These are phyloP conservation scores for Pituophis catenifer DNA, from an alignment of 2,113 vertebrate species.

Conservation along the genomic window DNA sequence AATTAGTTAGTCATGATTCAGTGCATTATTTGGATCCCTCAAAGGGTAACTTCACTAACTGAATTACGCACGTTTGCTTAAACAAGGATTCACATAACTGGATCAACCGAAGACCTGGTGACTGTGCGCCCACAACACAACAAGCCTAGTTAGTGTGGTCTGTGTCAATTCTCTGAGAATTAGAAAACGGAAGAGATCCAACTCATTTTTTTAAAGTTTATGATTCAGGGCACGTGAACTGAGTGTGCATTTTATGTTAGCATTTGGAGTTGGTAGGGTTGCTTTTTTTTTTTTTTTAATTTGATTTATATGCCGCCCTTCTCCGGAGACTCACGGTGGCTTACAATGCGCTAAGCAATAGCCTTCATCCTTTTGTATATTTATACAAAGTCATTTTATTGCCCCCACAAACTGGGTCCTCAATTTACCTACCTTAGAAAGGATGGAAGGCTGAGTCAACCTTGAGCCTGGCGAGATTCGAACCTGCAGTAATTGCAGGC, in stretches of 20 bases:
- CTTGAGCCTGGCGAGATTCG: too few species aligned
- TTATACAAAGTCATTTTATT: too few species aligned
- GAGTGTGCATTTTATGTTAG: background rate
- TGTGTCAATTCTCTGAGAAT: background rate
- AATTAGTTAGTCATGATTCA: background rate
- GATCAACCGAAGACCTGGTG: background rate
- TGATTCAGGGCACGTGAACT: background rate
- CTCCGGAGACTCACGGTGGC: too few species aligned
- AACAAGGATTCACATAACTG: background rate
- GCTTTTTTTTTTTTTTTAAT: too few species aligned
- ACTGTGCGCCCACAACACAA: background rate
- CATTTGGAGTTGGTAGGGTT: background rate
- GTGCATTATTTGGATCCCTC: background rate
- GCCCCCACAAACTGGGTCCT: too few species aligned
- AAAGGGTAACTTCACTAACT: background rate
- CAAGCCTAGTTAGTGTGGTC: background rate
- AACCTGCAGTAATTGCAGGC: too few species aligned
- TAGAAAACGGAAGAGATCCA: background rate
- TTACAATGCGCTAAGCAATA: too few species aligned
- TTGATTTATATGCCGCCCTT: too few species aligned
- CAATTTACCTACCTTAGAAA: too few species aligned
- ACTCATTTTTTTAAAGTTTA: background rate
- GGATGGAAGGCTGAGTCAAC: too few species aligned
- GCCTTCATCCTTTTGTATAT: too few species aligned
- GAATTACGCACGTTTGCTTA: background rate